Percentiles rank a stretch among this genome's conserved stretches.
Conservation (phyloP, 2,888 invertebrate species). For the Terebella lapidaria region DNA sequence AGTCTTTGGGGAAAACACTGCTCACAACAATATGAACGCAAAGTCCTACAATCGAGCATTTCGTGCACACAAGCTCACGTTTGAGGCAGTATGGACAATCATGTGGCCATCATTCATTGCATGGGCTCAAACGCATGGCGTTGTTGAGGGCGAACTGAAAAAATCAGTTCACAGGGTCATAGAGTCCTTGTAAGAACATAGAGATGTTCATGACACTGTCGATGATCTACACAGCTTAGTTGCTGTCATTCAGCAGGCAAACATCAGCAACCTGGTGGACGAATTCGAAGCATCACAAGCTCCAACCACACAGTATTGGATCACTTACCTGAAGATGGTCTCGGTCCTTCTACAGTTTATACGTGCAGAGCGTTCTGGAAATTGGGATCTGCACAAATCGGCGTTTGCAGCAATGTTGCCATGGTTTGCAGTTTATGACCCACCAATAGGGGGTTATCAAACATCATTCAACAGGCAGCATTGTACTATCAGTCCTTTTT, state of each 20-base stretch:
- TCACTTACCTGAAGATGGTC: conserved; percentile 3
- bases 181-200: too few species aligned
- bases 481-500: too few species aligned
- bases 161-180: too few species aligned
- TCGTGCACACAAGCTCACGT: conserved; percentile 15
- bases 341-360: not conserved
- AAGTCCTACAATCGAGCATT: conserved; percentile 13
- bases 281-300: not conserved
- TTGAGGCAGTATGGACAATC: conserved; percentile 3
- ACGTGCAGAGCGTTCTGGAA: not conserved
- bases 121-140: not conserved
- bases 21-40: conserved; percentile 11
- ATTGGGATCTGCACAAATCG: not conserved
- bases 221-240: too few species aligned
- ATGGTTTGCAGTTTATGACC: conserved; percentile 7
- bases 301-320: not conserved
- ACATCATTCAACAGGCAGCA: too few species aligned
- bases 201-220: too few species aligned
- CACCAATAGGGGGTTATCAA: too few species aligned
- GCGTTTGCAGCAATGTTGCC: conserved; percentile 9
- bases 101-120: not conserved
- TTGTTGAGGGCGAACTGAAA: not conserved
- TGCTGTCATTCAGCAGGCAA: too few species aligned
- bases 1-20: conserved; percentile 16
- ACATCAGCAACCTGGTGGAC: not conserved